phyloP scores from a whole-genome alignment of 2,113 vertebrate species.

The Amazona guildingii region DNA sequence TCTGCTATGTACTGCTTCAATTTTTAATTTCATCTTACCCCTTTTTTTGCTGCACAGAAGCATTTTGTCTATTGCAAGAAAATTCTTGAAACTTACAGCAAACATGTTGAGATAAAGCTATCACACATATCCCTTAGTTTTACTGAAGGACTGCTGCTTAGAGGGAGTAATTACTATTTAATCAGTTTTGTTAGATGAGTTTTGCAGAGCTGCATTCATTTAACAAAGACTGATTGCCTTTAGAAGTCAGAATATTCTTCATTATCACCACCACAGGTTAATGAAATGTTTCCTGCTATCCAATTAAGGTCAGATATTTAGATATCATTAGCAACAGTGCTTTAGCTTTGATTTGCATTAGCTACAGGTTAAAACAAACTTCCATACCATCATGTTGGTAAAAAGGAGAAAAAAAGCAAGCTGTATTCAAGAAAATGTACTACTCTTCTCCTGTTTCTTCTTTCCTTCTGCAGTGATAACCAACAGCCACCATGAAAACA shows the following conservation, averaged over 20 bases:
- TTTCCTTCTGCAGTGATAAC: neutral
- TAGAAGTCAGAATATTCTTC: neutral
- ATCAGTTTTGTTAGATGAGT: neutral
- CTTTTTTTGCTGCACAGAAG: neutral
- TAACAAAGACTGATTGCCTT: conserved; percentile 12
- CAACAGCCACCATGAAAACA: neutral
- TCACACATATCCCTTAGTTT: neutral
- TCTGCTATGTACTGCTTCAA: rapidly evolving
- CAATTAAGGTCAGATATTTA: neutral
- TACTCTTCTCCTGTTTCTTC: neutral
- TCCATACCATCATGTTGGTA: neutral
- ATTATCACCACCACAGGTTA: neutral
- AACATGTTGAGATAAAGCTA: neutral
- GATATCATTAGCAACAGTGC: neutral
- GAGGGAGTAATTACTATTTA: neutral
- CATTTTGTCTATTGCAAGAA: neutral
- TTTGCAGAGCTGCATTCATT: neutral
- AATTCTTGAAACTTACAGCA: neutral
- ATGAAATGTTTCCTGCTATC: neutral
- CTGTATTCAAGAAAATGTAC: neutral
- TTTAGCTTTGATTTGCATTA: neutral
- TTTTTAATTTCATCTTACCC: neutral
- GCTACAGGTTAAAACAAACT: neutral
- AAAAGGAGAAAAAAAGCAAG: neutral
- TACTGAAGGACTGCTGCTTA: neutral